These are phyloP conservation scores for Platichthys stellatus DNA, from an alignment of 2,113 vertebrate genomes.

Conservation along the genomic window DNA sequence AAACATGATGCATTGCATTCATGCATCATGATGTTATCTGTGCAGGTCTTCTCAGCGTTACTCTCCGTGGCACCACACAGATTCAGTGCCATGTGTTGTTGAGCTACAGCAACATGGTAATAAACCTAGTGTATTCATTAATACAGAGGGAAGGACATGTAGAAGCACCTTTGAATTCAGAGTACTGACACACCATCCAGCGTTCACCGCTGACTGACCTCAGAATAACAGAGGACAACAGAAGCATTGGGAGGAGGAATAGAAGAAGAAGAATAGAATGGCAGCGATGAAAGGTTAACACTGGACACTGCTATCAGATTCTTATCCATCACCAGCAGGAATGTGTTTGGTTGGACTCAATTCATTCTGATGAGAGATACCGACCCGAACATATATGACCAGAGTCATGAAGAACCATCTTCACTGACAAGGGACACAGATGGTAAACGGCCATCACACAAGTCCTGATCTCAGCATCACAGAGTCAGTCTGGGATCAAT, in stretches of 20 bases:
- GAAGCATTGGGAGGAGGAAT: conserved; percentile 29
- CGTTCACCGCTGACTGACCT: conserved; percentile 62
- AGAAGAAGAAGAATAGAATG: conserved; percentile 2
- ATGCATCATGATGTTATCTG: conserved; percentile 60
- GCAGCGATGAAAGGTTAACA: conserved; percentile 10
- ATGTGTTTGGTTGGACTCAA: too few relatives aligned
- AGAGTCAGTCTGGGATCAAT: too few relatives aligned
- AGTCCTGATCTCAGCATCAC: too few relatives aligned
- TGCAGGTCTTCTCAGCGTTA: conserved; percentile 41
- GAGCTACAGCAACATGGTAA: conserved; percentile 37
- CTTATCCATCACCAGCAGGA: too few relatives aligned
- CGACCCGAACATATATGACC: too few relatives aligned
- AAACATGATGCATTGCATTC: conserved; percentile 71
- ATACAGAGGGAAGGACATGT: conserved; percentile 20
- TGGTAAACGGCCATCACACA: too few relatives aligned
- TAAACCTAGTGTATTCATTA: conserved; percentile 7
- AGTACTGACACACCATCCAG: conserved; percentile 15
- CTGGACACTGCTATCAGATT: conserved; percentile 24
- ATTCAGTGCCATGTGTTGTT: background rate
- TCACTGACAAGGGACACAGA: too few relatives aligned
- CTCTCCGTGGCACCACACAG: conserved; percentile 42
- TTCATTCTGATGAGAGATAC: too few relatives aligned
- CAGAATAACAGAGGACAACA: conserved; percentile 34
- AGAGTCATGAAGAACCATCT: too few relatives aligned
- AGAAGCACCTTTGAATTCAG: conserved; percentile 39